Conservation (phyloP, 2,113 vertebrate genomes). For the Thermophis baileyi region DNA sequence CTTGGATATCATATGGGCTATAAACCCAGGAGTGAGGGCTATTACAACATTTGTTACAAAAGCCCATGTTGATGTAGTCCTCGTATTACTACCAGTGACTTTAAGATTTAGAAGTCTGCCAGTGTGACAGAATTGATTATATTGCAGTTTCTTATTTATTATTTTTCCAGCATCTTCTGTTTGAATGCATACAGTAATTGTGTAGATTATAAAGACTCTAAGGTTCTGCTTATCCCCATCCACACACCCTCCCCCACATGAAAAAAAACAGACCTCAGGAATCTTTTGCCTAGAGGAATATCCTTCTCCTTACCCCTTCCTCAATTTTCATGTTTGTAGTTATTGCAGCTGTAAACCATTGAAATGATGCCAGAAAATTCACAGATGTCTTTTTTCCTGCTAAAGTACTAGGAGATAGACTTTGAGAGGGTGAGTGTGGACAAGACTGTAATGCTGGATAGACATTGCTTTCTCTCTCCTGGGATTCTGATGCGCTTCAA, state of each 20-base stretch:
- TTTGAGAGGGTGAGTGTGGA: constrained; percentile 22
- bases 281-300: constrained; percentile 49
- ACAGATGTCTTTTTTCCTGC: constrained; percentile 67
- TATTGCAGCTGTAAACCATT: constrained; percentile 71
- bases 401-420: constrained; percentile 43
- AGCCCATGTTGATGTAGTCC: neutral
- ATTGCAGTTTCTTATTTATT: neutral
- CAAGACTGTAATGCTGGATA: constrained; percentile 35
- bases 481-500: constrained; percentile 38
- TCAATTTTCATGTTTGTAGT: constrained; percentile 54
- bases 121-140: constrained; percentile 37
- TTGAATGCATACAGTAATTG: constrained; percentile 11
- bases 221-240: constrained; percentile 45
- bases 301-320: constrained; percentile 42
- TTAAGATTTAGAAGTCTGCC: constrained; percentile 46
- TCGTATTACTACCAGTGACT: constrained; percentile 24
- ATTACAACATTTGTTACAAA: constrained; percentile 6
- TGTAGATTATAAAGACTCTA: constrained; percentile 32
- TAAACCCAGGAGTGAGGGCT: neutral
- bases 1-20: neutral
- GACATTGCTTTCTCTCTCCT: constrained; percentile 37
- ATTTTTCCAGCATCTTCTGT: neutral
- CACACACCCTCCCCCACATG: neutral
- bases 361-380: constrained; percentile 60
- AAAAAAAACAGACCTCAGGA: constrained; percentile 51